Base-by-base conservation (phyloP, 2,113 vertebrate genomes). In the Psammodynastes pulverulentus region DNA sequence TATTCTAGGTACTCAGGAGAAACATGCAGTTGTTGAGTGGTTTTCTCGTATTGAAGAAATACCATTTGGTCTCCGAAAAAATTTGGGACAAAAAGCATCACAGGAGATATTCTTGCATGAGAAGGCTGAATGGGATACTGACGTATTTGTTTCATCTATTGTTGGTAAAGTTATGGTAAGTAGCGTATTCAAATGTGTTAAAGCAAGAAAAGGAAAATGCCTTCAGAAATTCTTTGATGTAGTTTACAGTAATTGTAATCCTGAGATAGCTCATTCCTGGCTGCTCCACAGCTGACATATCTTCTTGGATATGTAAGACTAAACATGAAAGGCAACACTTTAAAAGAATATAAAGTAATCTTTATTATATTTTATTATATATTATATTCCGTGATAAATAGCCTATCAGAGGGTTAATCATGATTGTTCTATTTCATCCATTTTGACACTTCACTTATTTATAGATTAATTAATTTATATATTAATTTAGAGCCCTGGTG, bases 91-190 rank as follows among this genome's bases (percentile, higher is more conserved):
- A 84, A 95, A 97, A 1, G 91, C 98, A 4, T 97, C 97, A 92
- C 95, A 97, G 86, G 99, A 99, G 91, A 96, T 99, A 95, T 99
- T 99, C 96, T 97, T 97, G 62, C 99, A 98, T 91, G 93, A 98
- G 51, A 95, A 96, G 34, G 52, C 92, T 62, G 95, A 94, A 84
- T 98, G 97, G 94, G 98, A 98, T 9, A 96, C 95, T 9, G 98
- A 98, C 93, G 97, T 99, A 79, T 90, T 96, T 85, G 98, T 94
- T 0, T 97, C 98, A 95, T 98, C 98, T 94, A 98, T 99, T 94
- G 97, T 99, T 93, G 96, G 97, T 88, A 95, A 97, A 0, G 94
- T 98, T 45, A 91, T 89, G 98, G 99, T 99, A 94, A 9, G 98
- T 96, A 87, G 91, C 1, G 9, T 52, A 1, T 86, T 1, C 24